Conservation (phyloP, 2,113 vertebrate species). For the Strix uralensis region DNA sequence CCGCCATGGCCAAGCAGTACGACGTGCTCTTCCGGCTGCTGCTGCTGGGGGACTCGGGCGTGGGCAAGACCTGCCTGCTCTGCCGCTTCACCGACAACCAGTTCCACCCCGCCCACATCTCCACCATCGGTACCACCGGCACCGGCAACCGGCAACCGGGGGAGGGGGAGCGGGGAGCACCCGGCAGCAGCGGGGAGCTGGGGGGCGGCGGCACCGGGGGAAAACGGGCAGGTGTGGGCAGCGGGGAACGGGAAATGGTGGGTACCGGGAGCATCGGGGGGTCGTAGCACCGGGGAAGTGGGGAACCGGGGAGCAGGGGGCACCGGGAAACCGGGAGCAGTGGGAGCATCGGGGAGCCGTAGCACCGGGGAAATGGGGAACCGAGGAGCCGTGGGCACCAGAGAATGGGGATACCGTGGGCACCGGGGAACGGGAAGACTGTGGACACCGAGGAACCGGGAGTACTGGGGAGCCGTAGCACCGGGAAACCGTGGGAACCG, state of each 20-base stretch:
- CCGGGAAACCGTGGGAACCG: neutral
- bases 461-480: neutral
- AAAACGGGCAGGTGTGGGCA: neutral
- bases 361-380: neutral
- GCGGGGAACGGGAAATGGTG: neutral
- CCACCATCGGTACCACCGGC: constrained; percentile 85
- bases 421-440: neutral
- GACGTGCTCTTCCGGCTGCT: constrained; percentile 88
- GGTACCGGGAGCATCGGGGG: no score
- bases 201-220: neutral
- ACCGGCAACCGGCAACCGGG: neutral
- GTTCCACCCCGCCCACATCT: constrained; percentile 90
- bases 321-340: neutral
- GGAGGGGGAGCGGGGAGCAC: neutral
- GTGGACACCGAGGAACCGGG: neutral
- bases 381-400: neutral
- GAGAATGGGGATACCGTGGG: neutral
- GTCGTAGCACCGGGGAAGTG: neutral
- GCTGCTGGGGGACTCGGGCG: constrained; percentile 90
- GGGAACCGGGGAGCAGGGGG: neutral
- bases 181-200: neutral
- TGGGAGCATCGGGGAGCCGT: neutral
- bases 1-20: constrained; percentile 90
- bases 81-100: constrained; percentile 91
- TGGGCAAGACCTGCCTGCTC: constrained; percentile 92